Base-by-base conservation (phyloP, 2,888 invertebrate genomes). In the Nomada fucata region DNA sequence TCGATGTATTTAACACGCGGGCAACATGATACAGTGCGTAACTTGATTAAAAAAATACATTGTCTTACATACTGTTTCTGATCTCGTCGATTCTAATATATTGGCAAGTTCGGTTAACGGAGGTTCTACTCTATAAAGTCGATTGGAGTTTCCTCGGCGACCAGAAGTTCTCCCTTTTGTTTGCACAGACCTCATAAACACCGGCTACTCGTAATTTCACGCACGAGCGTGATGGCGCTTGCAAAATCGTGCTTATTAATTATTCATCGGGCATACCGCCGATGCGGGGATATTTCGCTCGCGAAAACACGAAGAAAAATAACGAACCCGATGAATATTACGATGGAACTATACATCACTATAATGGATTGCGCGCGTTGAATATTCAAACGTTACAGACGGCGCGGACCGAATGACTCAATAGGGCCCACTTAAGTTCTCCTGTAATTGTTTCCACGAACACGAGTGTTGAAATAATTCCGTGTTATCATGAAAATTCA, bases 321-420 rank as follows among this genome's bases (percentile, higher is more conserved):
- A 77, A 72, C 59, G 60, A 52, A 52, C 65, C 20, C 59, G 60
- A 71, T 65, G 65, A 72, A 71, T 72, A 77, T 65, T 67, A 61
- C 59, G 76, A 76, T 55, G 47, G 53, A 76, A 69, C 69, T 69
- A 76, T 76, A 76, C 76, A 63, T 76, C 76, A 63, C 69, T 76
- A 76, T 76, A 76, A 76, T 76, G 76, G 63, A 76, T 69, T 36
- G 69, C 44, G 44, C 76, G 52, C 69, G 60, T 76, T 76, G 69
- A 69, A 76, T 76, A 76, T 76, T 61, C 76, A 76, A 76, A 20
- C 69, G 47, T 55, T 69, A 20, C 69, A 70, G 69, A 63, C 68
- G 69, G 55, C 70, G 60, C 70, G 60, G 60, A 36, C 20, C 68
- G 53, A 69, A 76, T 63, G 76, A 76, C 68, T 76, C 76, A 76